Evolutionary conservation across 2,797 vertebrate genomes (phyloP).

Genomic region (Phrynocephalus guinanensis): DNA sequence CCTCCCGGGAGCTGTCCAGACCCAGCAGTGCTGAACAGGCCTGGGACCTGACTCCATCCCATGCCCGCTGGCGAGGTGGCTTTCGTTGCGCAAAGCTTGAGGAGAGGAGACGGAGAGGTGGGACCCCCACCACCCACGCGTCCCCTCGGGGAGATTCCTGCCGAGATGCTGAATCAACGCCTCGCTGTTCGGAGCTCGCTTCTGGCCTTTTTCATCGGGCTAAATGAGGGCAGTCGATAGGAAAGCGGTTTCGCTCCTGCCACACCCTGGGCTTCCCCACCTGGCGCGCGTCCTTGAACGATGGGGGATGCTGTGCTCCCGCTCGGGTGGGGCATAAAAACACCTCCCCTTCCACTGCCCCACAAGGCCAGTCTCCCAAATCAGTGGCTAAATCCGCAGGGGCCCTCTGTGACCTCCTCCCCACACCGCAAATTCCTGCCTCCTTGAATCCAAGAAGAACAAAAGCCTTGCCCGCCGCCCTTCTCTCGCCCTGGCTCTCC

Average conservation of each 20-base stretch:
- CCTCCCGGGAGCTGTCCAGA: not conserved
- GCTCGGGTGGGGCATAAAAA: not conserved
- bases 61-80: not conserved
- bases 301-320: not conserved
- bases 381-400: not conserved
- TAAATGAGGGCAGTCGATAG: no score
- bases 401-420: no score
- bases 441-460: not conserved
- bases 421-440: no score
- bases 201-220: no score
- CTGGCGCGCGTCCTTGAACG: not conserved
- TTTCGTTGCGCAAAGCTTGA: conserved; percentile 64
- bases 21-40: conserved; percentile 21
- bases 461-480: not conserved
- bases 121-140: not conserved
- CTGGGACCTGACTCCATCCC: not conserved
- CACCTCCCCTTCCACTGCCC: not conserved
- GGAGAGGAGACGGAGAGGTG: not conserved
- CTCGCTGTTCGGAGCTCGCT: not conserved
- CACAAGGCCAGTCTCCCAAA: not conserved
- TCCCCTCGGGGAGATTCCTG: not conserved
- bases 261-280: not conserved
- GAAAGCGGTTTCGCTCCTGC: no score
- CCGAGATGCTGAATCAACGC: not conserved
- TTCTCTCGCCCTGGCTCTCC: not conserved